Evolutionary conservation across 2,888 invertebrate species (phyloP).

Genomic region (Noctua fimbriata): DNA sequence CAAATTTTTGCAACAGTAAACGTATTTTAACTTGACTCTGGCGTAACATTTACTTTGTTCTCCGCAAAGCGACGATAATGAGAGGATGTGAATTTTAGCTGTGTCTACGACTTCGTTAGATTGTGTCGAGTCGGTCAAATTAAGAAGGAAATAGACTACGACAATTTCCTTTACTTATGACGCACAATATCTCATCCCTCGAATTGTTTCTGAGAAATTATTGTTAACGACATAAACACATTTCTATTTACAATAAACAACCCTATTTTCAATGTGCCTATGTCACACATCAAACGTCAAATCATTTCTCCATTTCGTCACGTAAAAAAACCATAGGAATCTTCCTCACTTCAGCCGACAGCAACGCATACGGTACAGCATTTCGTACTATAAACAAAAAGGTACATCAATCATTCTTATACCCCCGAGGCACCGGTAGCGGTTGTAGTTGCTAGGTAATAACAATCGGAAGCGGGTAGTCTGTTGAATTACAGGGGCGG

Average conservation of each 20-base stretch:
- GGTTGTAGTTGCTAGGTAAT: slow-evolving; percentile 78
- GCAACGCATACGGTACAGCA: slow-evolving; percentile 42
- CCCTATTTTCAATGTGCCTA: slow-evolving; percentile 2
- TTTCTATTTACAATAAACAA: background rate
- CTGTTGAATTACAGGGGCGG: slow-evolving; percentile 79
- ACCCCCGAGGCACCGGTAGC: slow-evolving; percentile 62
- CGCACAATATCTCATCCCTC: background rate
- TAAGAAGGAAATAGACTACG: slow-evolving; percentile 21
- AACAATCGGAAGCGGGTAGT: slow-evolving; percentile 84
- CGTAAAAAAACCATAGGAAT: slow-evolving; percentile 16
- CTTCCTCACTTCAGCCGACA: slow-evolving; percentile 21
- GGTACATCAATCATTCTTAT: slow-evolving; percentile 69
- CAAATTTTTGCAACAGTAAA: slow-evolving; percentile 55
- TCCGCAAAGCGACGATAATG: slow-evolving; percentile 57
- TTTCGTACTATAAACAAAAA: slow-evolving; percentile 61
- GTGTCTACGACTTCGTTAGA: slow-evolving; percentile 35
- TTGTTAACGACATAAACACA: background rate
- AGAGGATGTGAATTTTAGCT: slow-evolving; percentile 52
- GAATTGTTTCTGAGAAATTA: background rate
- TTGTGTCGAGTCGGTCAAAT: slow-evolving; percentile 28
- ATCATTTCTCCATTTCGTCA: slow-evolving; percentile 39
- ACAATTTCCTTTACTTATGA: slow-evolving; percentile 14
- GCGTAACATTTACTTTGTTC: slow-evolving; percentile 56
- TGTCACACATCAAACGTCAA: slow-evolving; percentile 49
- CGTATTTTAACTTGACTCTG: slow-evolving; percentile 56